A percentile compares a stretch with the other conserved stretches of the same genome.
Conservation (phyloP, 2,113 vertebrate species). For the Peromyscus leucopus region DNA sequence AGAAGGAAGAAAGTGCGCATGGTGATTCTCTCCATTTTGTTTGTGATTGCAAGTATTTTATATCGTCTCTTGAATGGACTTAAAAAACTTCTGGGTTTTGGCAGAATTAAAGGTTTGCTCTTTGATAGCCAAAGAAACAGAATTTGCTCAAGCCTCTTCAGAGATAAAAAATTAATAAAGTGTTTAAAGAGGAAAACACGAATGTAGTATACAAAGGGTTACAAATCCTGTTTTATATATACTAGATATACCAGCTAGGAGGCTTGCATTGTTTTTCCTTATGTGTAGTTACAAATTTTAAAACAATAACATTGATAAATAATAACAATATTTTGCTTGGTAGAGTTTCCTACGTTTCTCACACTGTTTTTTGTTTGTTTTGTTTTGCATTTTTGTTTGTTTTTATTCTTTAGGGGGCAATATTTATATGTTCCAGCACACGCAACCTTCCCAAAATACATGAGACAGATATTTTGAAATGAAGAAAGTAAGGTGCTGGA, state of each 20-base stretch:
- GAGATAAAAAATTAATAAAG: not conserved
- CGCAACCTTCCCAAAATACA: not conserved
- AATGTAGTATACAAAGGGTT: not conserved
- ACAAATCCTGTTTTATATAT: not conserved
- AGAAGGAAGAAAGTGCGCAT: not conserved
- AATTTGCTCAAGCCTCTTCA: not conserved
- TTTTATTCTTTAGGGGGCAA: not conserved
- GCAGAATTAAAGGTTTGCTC: not conserved
- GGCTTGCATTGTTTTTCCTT: not conserved
- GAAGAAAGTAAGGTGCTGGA: not conserved
- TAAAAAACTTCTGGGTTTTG: not conserved
- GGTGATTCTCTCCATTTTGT: not conserved
- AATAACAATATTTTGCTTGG: not conserved
- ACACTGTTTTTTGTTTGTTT: not conserved
- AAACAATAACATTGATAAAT: not conserved
- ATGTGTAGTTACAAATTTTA: constrained; percentile 1
- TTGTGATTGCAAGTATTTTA: not conserved
- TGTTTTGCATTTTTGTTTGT: not conserved
- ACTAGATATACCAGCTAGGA: not conserved
- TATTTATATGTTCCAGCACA: not conserved
- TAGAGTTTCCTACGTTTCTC: not conserved
- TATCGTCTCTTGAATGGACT: not conserved
- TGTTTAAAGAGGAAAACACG: not conserved
- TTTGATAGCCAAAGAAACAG: constrained; percentile 16
- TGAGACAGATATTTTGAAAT: not conserved